A percentile compares a stretch with the other conserved stretches of the same genome.
Conservation (phyloP, 2,888 invertebrate genomes). For the Venusia cambrica region DNA sequence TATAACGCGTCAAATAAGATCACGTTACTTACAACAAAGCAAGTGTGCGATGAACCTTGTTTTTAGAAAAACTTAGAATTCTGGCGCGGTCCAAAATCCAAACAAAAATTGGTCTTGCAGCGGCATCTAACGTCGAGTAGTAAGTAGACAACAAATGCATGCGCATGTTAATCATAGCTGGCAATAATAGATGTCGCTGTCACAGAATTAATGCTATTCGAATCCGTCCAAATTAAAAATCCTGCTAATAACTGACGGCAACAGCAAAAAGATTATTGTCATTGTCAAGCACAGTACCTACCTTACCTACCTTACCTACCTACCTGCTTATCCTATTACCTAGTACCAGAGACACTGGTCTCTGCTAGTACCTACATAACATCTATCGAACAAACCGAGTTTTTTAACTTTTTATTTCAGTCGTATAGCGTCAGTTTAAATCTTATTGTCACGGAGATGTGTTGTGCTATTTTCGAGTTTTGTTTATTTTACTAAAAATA, state of each 20-base stretch:
- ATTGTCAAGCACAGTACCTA: too few species aligned
- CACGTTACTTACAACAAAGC: too few species aligned
- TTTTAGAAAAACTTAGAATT: too few species aligned
- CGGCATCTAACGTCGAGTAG: constrained; percentile 20
- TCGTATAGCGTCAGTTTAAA: constrained; percentile 11
- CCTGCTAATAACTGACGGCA: too few species aligned
- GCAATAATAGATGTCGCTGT: constrained; percentile 7
- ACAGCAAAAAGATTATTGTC: too few species aligned
- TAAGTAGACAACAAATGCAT: background rate
- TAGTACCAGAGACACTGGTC: too few species aligned
- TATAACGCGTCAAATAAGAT: too few species aligned
- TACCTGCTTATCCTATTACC: too few species aligned
- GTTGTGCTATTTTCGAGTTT: constrained; percentile 13
- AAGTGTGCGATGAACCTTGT: too few species aligned
- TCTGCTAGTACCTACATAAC: background rate
- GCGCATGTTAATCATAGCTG: constrained; percentile 4
- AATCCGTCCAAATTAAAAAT: constrained; percentile 10
- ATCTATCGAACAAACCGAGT: background rate
- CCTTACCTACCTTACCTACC: too few species aligned
- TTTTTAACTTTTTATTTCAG: constrained; percentile 13
- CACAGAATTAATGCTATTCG: constrained; percentile 3
- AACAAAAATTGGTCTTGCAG: background rate
- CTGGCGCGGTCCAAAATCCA: background rate
- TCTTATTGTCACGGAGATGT: constrained; percentile 5
- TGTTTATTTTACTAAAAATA: constrained; percentile 26